phyloP scores from a whole-genome alignment of 2,113 vertebrate genomes.

The Pycnonotus jocosus region DNA sequence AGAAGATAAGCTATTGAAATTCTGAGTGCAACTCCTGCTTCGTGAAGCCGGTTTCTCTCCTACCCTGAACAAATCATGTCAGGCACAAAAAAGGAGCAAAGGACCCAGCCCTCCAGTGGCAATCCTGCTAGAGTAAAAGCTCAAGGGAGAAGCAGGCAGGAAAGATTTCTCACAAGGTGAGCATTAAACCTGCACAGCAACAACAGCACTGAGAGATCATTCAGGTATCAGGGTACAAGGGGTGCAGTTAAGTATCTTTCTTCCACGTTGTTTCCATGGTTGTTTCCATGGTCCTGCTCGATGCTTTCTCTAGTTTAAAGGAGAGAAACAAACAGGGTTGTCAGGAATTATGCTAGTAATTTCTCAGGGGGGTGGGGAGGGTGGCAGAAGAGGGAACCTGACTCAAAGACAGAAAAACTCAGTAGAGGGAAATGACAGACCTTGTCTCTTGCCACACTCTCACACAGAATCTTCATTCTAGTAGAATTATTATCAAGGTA shows the following conservation, averaged over 20 bases:
- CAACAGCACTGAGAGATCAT: neutral
- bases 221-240: neutral
- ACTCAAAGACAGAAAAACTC: neutral
- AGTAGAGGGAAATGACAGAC: neutral
- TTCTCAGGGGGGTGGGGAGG: neutral
- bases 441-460: neutral
- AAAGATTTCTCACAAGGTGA: neutral
- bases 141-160: neutral
- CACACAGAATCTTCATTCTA: neutral
- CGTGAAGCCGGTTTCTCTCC: neutral
- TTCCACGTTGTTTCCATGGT: no score
- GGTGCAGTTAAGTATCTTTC: neutral
- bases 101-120: neutral
- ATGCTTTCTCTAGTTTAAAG: neutral
- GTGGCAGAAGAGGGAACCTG: rapidly evolving
- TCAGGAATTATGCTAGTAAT: neutral
- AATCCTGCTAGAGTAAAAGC: neutral
- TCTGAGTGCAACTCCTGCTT: neutral
- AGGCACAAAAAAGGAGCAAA: neutral
- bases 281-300: neutral
- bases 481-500: neutral
- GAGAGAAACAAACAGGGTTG: neutral
- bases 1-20: slow-evolving; percentile 10
- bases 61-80: neutral
- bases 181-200: neutral